Evolutionary conservation across 2,113 vertebrate species (phyloP), one percentile per base, ranked within the genome.

Genomic region (Apteryx mantelli): DNA sequence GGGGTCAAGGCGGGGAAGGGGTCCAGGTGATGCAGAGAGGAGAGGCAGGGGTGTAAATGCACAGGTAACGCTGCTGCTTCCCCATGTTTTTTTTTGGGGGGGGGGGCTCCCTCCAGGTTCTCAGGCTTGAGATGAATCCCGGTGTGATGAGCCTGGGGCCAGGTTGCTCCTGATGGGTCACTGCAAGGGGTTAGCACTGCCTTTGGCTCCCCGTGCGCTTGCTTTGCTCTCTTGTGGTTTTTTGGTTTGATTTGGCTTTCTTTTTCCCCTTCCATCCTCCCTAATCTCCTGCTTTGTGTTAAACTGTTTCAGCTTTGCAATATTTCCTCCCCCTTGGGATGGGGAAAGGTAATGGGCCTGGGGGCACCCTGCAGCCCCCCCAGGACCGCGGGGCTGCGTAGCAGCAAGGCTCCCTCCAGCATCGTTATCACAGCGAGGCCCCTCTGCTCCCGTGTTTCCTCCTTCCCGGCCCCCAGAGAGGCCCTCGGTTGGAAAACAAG

Each of bases 351-450:
- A 46, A 46, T 13, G 44, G 44, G 44, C 44, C 44, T 46, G 44
- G 44, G 44, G 44, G 44, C 44, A 46, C 25, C 53, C 53, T 30
- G 40, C 44, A 78, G 20, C 42, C 30, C n/a, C n/a, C 18, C 5
- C 1, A 0, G 19, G 36, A 5, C 77, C 64, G 13, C 61, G 64
- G 48, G 26, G 30, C 56, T 63, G 5, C 3, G 0, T 2, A 58
- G 58, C 80, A 68, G 7, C 56, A 61, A 85, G 75, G 65, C n/a
- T 82, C 25, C 32, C 69, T 60, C 26, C 82, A 68, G 44, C 44
- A 5, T 8, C 3, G 0, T 18, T 42, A 14, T 25, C 24, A 14
- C 40, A 65, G 42, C 0, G 1, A 46, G 2, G 76, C 18, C 7
- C 24, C 9, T 76, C 76, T 40, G 46, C 24, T 87, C 28, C 50